Evolutionary conservation across 2,888 invertebrate genomes (phyloP), one percentile per base, ranked within the genome.

Genomic region (Notodonta ziczac): DNA sequence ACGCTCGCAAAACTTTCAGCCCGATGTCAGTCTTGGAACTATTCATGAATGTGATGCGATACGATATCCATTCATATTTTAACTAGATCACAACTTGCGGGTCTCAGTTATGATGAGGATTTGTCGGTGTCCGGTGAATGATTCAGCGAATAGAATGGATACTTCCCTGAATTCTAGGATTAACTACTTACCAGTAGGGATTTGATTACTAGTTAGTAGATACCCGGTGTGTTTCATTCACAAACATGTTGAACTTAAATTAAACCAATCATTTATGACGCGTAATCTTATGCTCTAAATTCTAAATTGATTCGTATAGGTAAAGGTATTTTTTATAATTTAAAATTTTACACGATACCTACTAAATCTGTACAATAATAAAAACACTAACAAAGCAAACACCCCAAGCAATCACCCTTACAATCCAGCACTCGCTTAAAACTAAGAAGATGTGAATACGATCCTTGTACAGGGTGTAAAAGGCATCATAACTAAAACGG

Each of bases 11-110:
- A 71, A 73, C 58, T 70, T 66, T 54, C 13, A 54, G 54, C 54
- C 13, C 52, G 68, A 73, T 74, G 73, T 71, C 73, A 68, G 69
- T 74, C 70, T 62, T 68, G 62, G 63, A 66, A 62, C 63, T 70
- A 67, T 69, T 46, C 46, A 65, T 57, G 52, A 56, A 63, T 67
- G 32, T 63, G 63, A 39, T 5, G 39, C 40, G 9, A 32, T 39
- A 24, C 58, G 60, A 62, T 57, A 62, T 57, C 56, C 61, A 69
- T 71, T 73, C 62, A 74, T 63, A 62, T 69, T 66, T 68, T 63
- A 73, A 69, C 59, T 61, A 65, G 58, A 51, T 58, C 12, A 3
- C 13, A 52, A 52, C 12, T 52, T 52, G 7, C 32, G 13, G 52
- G n/a, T 12, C 32, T 12, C 12, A 12, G 32, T 32, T 52, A 32